A percentile compares a stretch with the other conserved stretches of the same genome.
Evolutionary conservation across 2,113 vertebrate species (phyloP).

Genomic region (Pomatorhinus ruficollis): DNA sequence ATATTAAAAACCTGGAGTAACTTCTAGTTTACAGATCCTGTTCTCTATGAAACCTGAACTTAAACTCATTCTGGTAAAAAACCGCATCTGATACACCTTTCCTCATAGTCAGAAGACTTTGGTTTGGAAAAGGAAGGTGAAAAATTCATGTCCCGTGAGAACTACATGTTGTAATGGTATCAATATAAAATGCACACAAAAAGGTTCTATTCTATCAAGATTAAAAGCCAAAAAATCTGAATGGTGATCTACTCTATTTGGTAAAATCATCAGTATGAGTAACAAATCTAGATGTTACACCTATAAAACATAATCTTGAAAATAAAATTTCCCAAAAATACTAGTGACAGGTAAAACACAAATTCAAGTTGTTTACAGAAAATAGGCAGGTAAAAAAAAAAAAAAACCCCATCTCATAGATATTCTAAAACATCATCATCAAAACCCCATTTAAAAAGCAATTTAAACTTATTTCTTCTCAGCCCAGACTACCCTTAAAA

Average conservation of each 20-base stretch:
- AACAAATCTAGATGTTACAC: not conserved
- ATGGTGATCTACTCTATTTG: rapidly evolving
- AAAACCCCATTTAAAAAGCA: not conserved
- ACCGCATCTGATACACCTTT: not conserved
- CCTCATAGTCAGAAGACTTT: not conserved
- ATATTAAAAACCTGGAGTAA: not conserved
- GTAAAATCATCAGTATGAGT: not conserved
- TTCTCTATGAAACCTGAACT: not conserved
- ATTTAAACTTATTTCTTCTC: not conserved
- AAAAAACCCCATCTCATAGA: not conserved
- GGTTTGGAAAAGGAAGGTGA: not conserved
- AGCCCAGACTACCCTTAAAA: not conserved
- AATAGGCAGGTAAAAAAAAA: not conserved
- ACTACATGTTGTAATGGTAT: not conserved
- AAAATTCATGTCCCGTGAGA: not conserved
- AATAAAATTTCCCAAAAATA: not conserved
- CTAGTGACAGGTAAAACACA: not conserved
- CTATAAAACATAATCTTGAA: not conserved
- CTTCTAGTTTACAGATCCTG: not conserved
- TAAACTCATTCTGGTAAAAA: not conserved
- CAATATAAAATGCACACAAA: not conserved
- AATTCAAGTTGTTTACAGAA: not conserved
- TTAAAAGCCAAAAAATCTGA: not conserved
- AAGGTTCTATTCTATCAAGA: not conserved
- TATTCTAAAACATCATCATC: not conserved